Conservation (phyloP, 2,113 vertebrate genomes). For the Oenanthe oenanthe region DNA sequence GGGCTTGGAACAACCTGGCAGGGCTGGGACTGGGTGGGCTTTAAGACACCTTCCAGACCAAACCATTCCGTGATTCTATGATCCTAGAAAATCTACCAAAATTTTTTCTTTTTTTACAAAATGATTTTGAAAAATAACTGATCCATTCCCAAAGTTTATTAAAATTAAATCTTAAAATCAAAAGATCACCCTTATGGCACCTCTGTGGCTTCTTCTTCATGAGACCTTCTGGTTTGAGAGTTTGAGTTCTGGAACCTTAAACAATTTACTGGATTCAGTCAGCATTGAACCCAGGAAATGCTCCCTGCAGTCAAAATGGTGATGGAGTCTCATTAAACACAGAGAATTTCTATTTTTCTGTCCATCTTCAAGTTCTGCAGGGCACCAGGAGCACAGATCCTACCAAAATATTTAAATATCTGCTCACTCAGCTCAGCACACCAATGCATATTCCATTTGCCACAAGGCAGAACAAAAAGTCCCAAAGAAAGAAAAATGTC, state of each 20-base stretch:
- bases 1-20: background rate
- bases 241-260: background rate
- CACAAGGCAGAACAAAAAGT: background rate
- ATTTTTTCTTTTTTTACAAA: background rate
- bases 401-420: background rate
- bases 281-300: background rate
- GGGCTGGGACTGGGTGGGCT: rapidly evolving
- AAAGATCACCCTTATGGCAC: rapidly evolving
- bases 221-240: background rate
- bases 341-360: background rate
- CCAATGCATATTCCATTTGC: background rate
- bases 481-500: background rate
- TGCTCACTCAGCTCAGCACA: background rate
- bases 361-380: background rate
- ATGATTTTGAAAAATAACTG: background rate
- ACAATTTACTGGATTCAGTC: background rate
- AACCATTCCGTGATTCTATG: background rate
- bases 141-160: background rate
- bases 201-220: rapidly evolving
- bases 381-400: background rate
- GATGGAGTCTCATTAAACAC: background rate
- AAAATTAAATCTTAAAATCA: background rate
- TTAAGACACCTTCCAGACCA: background rate
- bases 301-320: background rate
- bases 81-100: background rate